These are phyloP conservation scores for Riparia riparia DNA, from an alignment of 2,113 vertebrate genomes.

Conservation along the genomic window DNA sequence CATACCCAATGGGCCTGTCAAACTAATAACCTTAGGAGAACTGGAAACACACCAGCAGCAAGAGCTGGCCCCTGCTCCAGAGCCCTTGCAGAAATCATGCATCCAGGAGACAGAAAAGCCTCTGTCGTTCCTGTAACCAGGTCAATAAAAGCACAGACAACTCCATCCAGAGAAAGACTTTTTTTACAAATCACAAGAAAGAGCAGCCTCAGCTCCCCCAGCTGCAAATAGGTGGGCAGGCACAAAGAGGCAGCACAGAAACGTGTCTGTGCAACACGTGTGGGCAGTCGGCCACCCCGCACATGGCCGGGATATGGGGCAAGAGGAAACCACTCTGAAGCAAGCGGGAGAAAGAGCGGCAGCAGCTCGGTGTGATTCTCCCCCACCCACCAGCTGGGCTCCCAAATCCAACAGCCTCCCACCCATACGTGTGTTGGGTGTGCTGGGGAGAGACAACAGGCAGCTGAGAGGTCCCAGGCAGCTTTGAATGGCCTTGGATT, in stretches of 20 bases:
- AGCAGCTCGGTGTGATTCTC: background rate
- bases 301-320: background rate
- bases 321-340: background rate
- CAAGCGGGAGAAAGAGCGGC: background rate
- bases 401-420: background rate
- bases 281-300: background rate
- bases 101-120: conserved; percentile 25
- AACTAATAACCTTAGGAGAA: conserved; percentile 25
- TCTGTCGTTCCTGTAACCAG: conserved; percentile 48
- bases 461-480: background rate
- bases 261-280: conserved; percentile 9
- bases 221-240: conserved; percentile 35
- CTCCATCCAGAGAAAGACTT: conserved; percentile 23
- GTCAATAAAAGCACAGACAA: conserved; percentile 64
- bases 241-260: background rate
- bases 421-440: background rate
- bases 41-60: conserved; percentile 46
- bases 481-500: background rate
- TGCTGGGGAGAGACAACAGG: background rate
- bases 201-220: background rate
- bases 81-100: conserved; percentile 1
- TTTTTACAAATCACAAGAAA: background rate
- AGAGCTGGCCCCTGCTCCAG: background rate
- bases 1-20: conserved; percentile 50
- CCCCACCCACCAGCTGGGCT: background rate